Evolutionary conservation across 2,797 vertebrate genomes (phyloP).

Genomic region (Sebastes nivosus): DNA sequence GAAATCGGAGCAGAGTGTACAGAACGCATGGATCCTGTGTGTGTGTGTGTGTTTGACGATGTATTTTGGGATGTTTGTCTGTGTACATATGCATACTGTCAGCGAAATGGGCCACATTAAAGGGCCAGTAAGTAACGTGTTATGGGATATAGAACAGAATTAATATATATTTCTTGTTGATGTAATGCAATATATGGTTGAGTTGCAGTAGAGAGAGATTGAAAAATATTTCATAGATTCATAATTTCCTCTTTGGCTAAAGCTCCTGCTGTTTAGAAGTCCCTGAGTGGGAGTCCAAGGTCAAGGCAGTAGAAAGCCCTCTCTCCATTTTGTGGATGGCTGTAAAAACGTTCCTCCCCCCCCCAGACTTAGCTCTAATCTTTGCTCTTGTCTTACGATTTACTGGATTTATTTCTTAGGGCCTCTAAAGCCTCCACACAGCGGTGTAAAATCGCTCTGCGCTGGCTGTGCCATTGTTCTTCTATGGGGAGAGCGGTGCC

Average conservation of each 20-base stretch:
- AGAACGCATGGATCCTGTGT: neutral
- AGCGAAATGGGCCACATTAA: neutral
- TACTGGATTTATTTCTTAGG: neutral
- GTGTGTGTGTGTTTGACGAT: neutral
- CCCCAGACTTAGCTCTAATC: neutral
- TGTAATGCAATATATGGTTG: neutral
- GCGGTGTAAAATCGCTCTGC: too few species aligned
- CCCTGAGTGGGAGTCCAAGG: neutral
- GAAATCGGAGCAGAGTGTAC: constrained; percentile 1
- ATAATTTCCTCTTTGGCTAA: neutral
- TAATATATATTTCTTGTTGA: neutral
- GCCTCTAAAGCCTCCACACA: neutral
- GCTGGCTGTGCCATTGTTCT: too few species aligned
- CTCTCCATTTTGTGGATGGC: neutral
- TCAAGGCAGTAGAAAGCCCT: neutral
- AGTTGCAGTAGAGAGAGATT: neutral
- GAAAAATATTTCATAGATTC: neutral
- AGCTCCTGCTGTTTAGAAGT: neutral
- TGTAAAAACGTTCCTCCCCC: neutral
- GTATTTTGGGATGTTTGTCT: constrained; percentile 19
- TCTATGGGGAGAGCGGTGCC: too few species aligned
- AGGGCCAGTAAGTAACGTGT: neutral
- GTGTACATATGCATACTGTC: neutral
- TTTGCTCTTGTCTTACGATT: neutral
- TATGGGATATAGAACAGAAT: neutral